Evolutionary conservation across 2,113 vertebrate genomes (phyloP).

Genomic region (Epinephelus lanceolatus): DNA sequence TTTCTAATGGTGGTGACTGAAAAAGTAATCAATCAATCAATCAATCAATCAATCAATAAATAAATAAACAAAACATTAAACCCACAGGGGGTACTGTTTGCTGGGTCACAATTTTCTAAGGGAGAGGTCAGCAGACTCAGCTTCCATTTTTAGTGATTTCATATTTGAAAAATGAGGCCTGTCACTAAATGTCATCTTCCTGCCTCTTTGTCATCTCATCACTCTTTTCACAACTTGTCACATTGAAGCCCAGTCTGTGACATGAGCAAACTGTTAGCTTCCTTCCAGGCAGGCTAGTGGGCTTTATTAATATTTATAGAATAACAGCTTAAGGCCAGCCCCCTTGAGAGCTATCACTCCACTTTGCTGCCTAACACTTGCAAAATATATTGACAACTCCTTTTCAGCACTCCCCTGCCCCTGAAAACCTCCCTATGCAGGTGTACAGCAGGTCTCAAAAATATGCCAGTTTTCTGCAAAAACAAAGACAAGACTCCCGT

Average conservation of each 20-base stretch:
- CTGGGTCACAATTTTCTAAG: conserved; percentile 21
- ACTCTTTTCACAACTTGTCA: conserved; percentile 77
- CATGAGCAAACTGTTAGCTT: conserved; percentile 82
- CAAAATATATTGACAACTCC: conserved; percentile 85
- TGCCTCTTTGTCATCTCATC: conserved; percentile 74
- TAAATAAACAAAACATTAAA: conserved; percentile 1
- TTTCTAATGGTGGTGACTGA: background rate
- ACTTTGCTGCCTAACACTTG: conserved; percentile 76
- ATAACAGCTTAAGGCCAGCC: conserved; percentile 85
- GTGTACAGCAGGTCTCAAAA: conserved; percentile 49
- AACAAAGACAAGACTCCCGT: conserved; percentile 50
- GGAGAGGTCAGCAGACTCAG: conserved; percentile 54
- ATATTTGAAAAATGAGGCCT: conserved; percentile 74
- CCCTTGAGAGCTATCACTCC: conserved; percentile 81
- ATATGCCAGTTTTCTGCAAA: conserved; percentile 48
- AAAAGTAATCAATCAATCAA: background rate
- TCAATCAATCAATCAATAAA: background rate
- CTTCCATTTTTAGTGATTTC: conserved; percentile 62
- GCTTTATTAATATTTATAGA: conserved; percentile 86
- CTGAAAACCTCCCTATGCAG: conserved; percentile 44
- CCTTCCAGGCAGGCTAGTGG: conserved; percentile 80
- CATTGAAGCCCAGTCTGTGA: conserved; percentile 75
- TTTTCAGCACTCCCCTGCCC: conserved; percentile 57
- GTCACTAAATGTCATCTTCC: conserved; percentile 78
- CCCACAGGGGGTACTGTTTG: conserved; percentile 27